phyloP scores from a whole-genome alignment of 2,113 vertebrate genomes.

The Alosa alosa region DNA sequence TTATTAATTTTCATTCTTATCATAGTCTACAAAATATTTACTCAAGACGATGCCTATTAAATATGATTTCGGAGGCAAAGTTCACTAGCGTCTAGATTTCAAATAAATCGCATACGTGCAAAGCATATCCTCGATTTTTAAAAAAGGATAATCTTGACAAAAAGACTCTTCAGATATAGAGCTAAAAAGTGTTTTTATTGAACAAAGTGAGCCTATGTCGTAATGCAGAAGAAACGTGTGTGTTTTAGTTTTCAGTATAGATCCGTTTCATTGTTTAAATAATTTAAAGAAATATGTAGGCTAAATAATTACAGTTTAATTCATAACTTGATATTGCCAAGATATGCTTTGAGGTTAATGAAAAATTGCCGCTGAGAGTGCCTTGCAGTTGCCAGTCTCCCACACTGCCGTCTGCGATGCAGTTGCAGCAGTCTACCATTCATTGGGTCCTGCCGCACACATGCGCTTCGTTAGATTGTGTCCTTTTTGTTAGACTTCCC shows the following conservation, averaged over 20 bases:
- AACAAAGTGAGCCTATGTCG: neutral
- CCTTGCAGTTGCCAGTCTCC: neutral
- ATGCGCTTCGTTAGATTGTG: conserved; percentile 64
- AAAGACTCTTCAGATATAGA: neutral
- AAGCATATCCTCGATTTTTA: conserved; percentile 35
- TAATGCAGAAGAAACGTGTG: neutral
- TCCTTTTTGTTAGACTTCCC: conserved; percentile 56
- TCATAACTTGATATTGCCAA: neutral
- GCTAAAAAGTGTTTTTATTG: conserved; percentile 32
- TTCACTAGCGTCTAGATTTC: conserved; percentile 27
- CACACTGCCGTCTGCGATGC: neutral
- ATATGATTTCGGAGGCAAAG: conserved; percentile 37
- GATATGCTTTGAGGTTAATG: conserved; percentile 17
- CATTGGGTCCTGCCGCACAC: conserved; percentile 57
- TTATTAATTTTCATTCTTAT: conserved; percentile 41
- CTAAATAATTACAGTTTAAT: conserved; percentile 6
- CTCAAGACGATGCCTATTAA: conserved; percentile 32
- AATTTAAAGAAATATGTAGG: conserved; percentile 1
- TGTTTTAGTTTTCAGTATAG: neutral
- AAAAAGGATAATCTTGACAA: neutral
- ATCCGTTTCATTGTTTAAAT: neutral
- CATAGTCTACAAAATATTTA: conserved; percentile 31
- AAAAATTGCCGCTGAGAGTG: neutral
- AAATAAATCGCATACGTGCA: conserved; percentile 44
- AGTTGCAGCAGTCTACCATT: neutral